Percentiles rank a stretch among this genome's conserved stretches.
Conservation (phyloP, 2,888 invertebrate genomes). For the Pyrgus malvae region DNA sequence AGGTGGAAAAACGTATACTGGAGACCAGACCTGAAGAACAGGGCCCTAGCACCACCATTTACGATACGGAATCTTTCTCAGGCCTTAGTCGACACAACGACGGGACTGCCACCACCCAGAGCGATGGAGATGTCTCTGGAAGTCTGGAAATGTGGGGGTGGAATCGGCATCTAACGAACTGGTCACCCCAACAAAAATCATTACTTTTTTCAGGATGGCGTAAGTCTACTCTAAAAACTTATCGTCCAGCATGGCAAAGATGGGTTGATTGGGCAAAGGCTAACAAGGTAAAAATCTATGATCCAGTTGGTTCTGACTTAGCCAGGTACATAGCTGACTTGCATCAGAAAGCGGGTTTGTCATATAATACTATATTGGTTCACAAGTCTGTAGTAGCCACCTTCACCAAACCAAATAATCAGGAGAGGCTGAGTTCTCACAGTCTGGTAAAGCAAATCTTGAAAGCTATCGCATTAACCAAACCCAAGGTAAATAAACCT, state of each 20-base stretch:
- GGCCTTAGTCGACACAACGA: conserved; percentile 6
- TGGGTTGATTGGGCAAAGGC: not conserved
- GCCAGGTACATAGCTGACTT: not conserved
- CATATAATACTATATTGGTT: not conserved
- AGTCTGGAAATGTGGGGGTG: conserved; percentile 34
- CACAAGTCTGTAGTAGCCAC: conserved; percentile 5
- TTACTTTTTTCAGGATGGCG: not conserved
- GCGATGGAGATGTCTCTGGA: conserved; percentile 26
- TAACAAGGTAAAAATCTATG: not conserved
- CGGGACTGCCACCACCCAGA: conserved; percentile 26
- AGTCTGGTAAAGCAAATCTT: not conserved
- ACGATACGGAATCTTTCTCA: conserved; percentile 16
- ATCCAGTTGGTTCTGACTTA: not conserved
- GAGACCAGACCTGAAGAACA: conserved; percentile 36
- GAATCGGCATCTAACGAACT: conserved; percentile 9
- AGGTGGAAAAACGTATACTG: conserved; percentile 39
- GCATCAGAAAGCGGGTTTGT: not conserved
- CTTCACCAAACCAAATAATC: conserved; percentile 1
- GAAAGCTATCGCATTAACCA: not conserved
- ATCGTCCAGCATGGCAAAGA: not conserved
- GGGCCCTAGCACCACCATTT: conserved; percentile 23
- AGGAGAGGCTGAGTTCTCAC: not conserved
- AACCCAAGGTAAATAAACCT: not conserved
- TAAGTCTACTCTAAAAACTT: not conserved
- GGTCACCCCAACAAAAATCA: too few relatives aligned